These are phyloP conservation scores for Ricordea florida DNA, from an alignment of 92 coral and sea anemone species.

Conservation along the genomic window DNA sequence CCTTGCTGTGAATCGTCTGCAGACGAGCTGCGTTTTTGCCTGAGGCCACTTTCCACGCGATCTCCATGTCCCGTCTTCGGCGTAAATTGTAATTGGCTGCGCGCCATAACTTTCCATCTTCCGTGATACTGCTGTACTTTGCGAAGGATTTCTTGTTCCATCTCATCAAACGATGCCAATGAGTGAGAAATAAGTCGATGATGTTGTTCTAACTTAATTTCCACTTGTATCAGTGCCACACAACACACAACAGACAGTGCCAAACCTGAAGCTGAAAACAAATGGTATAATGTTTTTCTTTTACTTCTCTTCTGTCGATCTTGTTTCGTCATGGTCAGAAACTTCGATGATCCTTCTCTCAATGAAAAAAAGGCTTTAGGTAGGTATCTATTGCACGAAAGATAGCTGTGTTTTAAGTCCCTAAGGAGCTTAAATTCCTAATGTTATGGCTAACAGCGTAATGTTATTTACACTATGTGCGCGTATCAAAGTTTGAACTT, in stretches of 20 bases:
- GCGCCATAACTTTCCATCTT: not conserved
- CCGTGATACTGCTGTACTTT: not conserved
- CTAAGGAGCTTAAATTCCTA: no score
- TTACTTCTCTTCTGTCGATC: not conserved
- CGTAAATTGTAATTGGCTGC: not conserved
- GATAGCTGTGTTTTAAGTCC: no score
- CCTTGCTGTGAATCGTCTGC: not conserved
- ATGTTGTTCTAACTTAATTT: slow-evolving; percentile 19
- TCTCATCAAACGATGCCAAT: not conserved
- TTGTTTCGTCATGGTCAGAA: no score
- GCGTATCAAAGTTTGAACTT: no score
- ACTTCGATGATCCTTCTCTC: no score
- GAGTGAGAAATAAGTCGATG: not conserved
- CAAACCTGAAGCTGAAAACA: not conserved
- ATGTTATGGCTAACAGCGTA: no score
- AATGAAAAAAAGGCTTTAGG: no score
- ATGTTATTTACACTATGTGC: no score
- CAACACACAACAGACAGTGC: slow-evolving; percentile 17
- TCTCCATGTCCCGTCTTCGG: not conserved
- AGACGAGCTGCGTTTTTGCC: not conserved
- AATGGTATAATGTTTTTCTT: not conserved
- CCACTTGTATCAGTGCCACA: slow-evolving; percentile 22
- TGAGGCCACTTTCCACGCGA: not conserved
- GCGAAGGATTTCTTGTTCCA: not conserved
- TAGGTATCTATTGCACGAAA: no score